A percentile compares a stretch with the other conserved stretches of the same genome.
Evolutionary conservation across 1,140 invertebrate genomes (phyloP).

Genomic region (Bombyx mandarina): DNA sequence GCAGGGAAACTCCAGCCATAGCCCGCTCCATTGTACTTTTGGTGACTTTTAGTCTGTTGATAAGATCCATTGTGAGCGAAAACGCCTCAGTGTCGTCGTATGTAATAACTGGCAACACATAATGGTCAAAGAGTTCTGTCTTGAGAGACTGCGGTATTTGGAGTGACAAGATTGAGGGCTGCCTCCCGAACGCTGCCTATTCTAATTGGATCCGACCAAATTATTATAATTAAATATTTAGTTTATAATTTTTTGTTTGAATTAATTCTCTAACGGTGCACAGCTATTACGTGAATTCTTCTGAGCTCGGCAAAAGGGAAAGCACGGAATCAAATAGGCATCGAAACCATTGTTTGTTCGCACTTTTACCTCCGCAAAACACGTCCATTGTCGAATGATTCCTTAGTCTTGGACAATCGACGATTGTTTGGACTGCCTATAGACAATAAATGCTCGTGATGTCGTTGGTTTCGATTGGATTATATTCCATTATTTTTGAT

Average conservation of each 20-base stretch:
- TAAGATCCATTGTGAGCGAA: no score
- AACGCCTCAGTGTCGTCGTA: no score
- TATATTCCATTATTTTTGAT: no score
- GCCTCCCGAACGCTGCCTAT: background rate
- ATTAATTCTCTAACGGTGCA: constrained; percentile 9
- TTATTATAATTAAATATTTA: background rate
- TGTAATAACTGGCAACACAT: no score
- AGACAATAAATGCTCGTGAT: constrained; percentile 32
- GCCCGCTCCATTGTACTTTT: no score
- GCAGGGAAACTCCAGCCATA: no score
- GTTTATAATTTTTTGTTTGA: background rate
- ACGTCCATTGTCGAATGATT: constrained; percentile 25
- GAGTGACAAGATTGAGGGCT: no score
- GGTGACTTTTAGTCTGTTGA: no score
- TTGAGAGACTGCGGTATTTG: no score
- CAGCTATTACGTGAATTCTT: constrained; percentile 17
- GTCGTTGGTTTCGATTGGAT: constrained; percentile 10
- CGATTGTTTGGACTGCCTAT: constrained; percentile 32
- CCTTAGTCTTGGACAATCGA: constrained; percentile 21
- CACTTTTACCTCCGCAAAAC: constrained; percentile 39
- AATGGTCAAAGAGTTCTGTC: no score
- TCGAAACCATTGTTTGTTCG: constrained; percentile 34
- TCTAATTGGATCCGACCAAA: background rate
- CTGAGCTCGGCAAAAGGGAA: constrained; percentile 35
- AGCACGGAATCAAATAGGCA: constrained; percentile 39